These are phyloP conservation scores for Anguilla pacifica DNA, from an alignment of 2,797 vertebrate species.

Conservation along the genomic window DNA sequence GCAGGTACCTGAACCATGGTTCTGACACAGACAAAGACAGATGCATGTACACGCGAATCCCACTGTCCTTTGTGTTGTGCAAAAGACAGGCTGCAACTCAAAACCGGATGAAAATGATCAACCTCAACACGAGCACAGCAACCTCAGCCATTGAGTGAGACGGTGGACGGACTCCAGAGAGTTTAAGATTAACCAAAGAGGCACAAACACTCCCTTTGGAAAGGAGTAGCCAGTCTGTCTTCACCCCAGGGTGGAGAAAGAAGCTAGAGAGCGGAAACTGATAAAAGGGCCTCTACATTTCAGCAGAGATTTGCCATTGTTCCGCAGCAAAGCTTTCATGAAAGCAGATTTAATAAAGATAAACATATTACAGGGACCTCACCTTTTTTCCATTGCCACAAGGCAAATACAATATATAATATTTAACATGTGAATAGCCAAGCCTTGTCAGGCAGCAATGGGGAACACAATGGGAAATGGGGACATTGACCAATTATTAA, in stretches of 20 bases:
- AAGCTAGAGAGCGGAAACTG: not conserved
- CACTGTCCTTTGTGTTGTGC: not conserved
- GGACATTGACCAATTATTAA: not conserved
- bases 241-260: not conserved
- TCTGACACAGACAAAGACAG: not conserved
- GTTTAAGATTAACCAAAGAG: slow-evolving; percentile 21
- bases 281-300: not conserved
- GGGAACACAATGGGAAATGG: not conserved
- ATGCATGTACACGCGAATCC: not conserved
- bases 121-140: not conserved
- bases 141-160: not conserved
- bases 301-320: not conserved
- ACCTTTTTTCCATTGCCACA: slow-evolving; percentile 6
- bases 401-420: not conserved
- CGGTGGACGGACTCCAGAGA: not conserved
- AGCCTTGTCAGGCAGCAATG: not conserved
- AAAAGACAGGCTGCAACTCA: not conserved
- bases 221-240: not conserved
- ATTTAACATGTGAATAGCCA: slow-evolving; percentile 1
- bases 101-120: not conserved
- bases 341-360: not conserved
- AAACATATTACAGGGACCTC: not conserved
- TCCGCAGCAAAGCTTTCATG: slow-evolving; percentile 1
- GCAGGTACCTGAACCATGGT: not conserved
- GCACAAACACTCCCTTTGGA: not conserved